phyloP scores from a whole-genome alignment of 1,140 invertebrate genomes.

The Lineus longissimus region DNA sequence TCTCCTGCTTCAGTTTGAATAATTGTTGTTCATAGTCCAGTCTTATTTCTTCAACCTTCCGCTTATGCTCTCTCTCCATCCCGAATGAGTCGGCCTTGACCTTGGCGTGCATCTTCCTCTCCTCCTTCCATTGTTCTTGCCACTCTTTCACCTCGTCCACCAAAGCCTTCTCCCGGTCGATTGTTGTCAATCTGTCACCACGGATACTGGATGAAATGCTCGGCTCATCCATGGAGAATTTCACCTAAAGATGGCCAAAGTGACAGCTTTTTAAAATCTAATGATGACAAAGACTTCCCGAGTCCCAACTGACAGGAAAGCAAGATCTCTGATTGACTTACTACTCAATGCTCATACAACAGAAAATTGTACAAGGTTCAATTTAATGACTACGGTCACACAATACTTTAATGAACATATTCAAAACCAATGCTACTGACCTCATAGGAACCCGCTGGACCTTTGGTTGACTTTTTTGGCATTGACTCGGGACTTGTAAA shows the following conservation, averaged over 20 bases:
- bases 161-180: conserved; percentile 22
- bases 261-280: background rate
- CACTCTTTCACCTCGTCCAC: conserved; percentile 25
- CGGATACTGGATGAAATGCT: background rate
- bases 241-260: background rate
- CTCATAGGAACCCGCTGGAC: too few relatives aligned
- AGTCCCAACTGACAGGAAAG: background rate
- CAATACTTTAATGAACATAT: background rate
- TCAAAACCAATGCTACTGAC: too few relatives aligned
- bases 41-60: conserved; percentile 29
- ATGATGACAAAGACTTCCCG: background rate
- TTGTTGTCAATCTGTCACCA: background rate
- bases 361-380: background rate
- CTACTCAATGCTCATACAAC: too few relatives aligned
- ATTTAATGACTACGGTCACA: background rate
- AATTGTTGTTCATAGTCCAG: conserved; percentile 42
- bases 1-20: conserved; percentile 46
- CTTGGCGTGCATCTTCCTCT: conserved; percentile 9
- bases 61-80: conserved; percentile 26
- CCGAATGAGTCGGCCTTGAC: conserved; percentile 27
- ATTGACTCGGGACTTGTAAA: conserved; percentile 15
- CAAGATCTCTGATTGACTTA: background rate
- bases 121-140: conserved; percentile 22
- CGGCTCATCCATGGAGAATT: background rate
- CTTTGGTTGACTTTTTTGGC: background rate